These are phyloP conservation scores for Argentina silus DNA, from an alignment of 2,797 vertebrate species.

Conservation along the genomic window DNA sequence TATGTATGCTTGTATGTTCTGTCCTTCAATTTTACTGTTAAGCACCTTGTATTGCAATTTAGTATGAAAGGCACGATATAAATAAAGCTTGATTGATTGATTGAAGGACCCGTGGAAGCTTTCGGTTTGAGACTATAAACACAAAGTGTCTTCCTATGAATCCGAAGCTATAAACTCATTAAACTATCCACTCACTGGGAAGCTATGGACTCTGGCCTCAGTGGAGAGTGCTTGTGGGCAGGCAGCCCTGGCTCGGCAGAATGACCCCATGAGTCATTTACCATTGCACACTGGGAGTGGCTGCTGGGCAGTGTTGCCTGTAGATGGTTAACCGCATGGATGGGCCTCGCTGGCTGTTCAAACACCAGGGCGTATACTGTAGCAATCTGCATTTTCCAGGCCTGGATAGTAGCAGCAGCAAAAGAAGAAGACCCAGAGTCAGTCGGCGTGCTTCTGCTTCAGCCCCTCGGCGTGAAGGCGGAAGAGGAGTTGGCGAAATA, in stretches of 20 bases:
- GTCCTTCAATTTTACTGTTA: too few species aligned
- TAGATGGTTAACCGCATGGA: background rate
- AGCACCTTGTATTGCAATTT: too few species aligned
- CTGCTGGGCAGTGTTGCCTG: background rate
- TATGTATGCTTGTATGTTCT: too few species aligned
- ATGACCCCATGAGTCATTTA: constrained; percentile 58
- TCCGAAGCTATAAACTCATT: background rate
- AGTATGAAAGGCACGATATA: too few species aligned
- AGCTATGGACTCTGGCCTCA: constrained; percentile 56
- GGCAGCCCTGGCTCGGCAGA: constrained; percentile 21
- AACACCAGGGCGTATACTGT: background rate
- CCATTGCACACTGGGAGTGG: constrained; percentile 22
- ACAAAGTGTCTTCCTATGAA: background rate
- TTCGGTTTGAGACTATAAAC: background rate
- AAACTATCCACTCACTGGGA: background rate
- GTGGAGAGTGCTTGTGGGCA: constrained; percentile 16
- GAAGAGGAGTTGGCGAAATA: too few species aligned
- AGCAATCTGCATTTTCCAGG: constrained; percentile 1
- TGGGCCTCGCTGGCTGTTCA: constrained; percentile 7
- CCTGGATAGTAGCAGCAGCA: too few species aligned
- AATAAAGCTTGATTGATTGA: too few species aligned
- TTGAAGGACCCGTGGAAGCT: background rate
- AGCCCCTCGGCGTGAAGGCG: too few species aligned
- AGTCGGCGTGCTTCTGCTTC: background rate
- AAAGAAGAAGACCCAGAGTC: too few species aligned